These are phyloP conservation scores for Mythimna loreyi DNA, from an alignment of 2,888 invertebrate genomes.

Conservation along the genomic window DNA sequence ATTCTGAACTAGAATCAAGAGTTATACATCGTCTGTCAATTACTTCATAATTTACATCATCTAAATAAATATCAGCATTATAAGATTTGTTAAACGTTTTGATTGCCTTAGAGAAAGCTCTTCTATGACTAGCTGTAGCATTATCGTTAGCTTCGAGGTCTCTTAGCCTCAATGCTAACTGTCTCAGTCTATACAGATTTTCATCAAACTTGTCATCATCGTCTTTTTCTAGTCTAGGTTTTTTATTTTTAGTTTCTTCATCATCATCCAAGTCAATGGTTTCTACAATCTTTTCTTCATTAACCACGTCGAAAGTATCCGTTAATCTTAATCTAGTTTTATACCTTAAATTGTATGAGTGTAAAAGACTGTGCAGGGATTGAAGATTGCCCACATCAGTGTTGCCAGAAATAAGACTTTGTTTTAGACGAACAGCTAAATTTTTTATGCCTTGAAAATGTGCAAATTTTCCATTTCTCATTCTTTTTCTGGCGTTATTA, in stretches of 20 bases:
- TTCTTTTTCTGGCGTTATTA: conserved; percentile 65
- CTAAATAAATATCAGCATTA: conserved; percentile 80
- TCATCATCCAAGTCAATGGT: conserved; percentile 82
- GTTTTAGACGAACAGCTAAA: conserved; percentile 71
- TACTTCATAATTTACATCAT: conserved; percentile 72
- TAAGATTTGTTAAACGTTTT: conserved; percentile 83
- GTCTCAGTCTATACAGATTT: conserved; percentile 74
- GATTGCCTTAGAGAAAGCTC: conserved; percentile 80
- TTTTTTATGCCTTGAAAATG: conserved; percentile 75
- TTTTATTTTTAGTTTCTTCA: conserved; percentile 74
- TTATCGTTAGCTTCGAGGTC: conserved; percentile 72
- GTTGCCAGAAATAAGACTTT: conserved; percentile 63
- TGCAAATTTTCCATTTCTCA: conserved; percentile 59
- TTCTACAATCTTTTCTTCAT: conserved; percentile 76
- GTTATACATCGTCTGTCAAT: conserved; percentile 76
- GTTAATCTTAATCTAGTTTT: conserved; percentile 73
- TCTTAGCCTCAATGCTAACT: conserved; percentile 76
- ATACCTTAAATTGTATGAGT: conserved; percentile 79
- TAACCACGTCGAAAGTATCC: conserved; percentile 70
- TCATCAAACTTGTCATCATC: conserved; percentile 66
- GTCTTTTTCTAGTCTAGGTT: conserved; percentile 61
- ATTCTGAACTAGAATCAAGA: conserved; percentile 81
- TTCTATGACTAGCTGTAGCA: conserved; percentile 75
- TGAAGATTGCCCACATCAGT: conserved; percentile 65
- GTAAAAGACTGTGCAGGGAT: conserved; percentile 73